Evolutionary conservation across 1,140 invertebrate species (phyloP).

Genomic region (Thaumatotibia leucotreta): DNA sequence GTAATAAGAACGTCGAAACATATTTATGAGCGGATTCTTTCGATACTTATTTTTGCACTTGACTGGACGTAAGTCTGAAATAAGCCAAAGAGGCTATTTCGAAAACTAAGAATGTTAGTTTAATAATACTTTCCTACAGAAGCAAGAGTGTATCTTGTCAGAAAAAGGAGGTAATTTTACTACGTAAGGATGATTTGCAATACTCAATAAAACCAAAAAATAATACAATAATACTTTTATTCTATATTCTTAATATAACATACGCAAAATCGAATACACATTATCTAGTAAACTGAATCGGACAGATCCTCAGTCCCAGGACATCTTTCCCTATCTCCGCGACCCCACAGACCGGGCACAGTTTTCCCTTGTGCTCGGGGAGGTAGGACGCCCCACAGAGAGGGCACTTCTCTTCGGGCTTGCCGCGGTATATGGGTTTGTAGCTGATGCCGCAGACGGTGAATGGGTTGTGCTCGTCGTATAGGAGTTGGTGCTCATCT

Average conservation of each 20-base stretch:
- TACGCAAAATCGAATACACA: slow-evolving; percentile 13
- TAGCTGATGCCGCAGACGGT: slow-evolving; percentile 94
- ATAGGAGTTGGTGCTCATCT: slow-evolving; percentile 92
- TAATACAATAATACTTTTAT: slow-evolving; percentile 32
- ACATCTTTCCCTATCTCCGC: slow-evolving; percentile 94
- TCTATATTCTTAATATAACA: slow-evolving; percentile 28
- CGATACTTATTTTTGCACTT: no score
- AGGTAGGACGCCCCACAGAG: slow-evolving; percentile 94
- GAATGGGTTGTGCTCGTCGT: slow-evolving; percentile 99
- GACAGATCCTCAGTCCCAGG: slow-evolving; percentile 90
- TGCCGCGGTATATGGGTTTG: slow-evolving; percentile 96
- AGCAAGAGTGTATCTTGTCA: no score
- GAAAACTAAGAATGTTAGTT: no score
- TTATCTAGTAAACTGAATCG: slow-evolving; percentile 80
- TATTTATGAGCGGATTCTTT: no score
- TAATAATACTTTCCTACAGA: no score
- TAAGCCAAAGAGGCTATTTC: no score
- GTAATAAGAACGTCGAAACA: no score
- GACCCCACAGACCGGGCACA: slow-evolving; percentile 93
- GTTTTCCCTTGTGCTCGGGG: slow-evolving; percentile 89
- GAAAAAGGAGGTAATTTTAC: no score
- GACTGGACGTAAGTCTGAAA: no score
- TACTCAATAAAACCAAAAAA: slow-evolving; percentile 18
- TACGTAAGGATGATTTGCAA: no score
- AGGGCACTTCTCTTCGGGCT: slow-evolving; percentile 95